Evolutionary conservation across 2,797 vertebrate genomes (phyloP), one percentile per base, ranked within the genome.

Genomic region (Catostomus latipinnis): DNA sequence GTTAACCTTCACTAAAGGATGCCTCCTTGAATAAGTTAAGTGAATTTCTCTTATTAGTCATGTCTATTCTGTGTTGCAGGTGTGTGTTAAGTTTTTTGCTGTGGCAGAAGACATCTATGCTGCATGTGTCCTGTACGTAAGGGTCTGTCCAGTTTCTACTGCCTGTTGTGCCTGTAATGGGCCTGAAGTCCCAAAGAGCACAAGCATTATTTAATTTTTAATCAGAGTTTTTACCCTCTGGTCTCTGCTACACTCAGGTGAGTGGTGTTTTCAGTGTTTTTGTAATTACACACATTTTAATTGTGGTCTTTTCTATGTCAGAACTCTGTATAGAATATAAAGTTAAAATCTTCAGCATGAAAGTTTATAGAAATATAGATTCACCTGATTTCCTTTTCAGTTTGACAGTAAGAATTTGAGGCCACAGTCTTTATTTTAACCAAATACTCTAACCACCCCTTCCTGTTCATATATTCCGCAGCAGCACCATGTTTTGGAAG

Each of bases 401-500:
- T 52, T 52, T 18, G 9, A 11, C 18, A 43, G 34, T 34, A 34
- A 34, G 34, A 34, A 34, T 62, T 43, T 62, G 34, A 11, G 10
- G 6, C 13, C 4, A 1, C 12, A 13, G 1, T 62, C 8, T 63
- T 11, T 12, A 11, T 49, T 10, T 8, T 18, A 34, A 61, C 18
- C 48, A 3, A 11, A 7, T 16, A 14, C 8, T 6, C 50, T 22
- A 62, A 62, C 6, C 49, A 9, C 22, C 16, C 43, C 43, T 11
- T 65, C 45, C 0, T 46, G 11, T 14, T 69, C 9, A 3, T 77
- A 85, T 78, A 60, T 70, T 14, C 75, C 52, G 71, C 86, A 96
- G 93, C 93, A 90, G 81, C 95, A 96, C 92, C 92, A 99, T 99
- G 98, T 99, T 99, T 96, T 99, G 98, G 98, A 99, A 99, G 93